Conservation (phyloP, 2,888 invertebrate genomes). For the Dynastes grantii region DNA sequence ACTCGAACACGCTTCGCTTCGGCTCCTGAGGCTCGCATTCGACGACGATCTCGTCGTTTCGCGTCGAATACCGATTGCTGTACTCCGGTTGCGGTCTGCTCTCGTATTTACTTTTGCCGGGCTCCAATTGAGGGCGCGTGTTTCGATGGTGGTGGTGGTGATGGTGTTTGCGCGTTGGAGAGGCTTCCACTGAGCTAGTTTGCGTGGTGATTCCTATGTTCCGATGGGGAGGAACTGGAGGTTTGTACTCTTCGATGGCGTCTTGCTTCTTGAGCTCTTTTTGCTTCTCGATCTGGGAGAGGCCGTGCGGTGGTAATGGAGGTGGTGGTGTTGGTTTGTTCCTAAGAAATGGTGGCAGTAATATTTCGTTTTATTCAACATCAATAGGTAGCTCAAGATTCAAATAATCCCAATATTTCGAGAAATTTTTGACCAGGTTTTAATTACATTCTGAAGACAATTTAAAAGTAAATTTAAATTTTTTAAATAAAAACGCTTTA, state of each 20-base stretch:
- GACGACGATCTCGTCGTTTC: constrained; percentile 52
- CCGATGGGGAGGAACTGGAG: constrained; percentile 91
- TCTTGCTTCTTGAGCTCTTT: constrained; percentile 55
- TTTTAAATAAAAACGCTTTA: too few species aligned
- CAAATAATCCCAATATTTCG: too few species aligned
- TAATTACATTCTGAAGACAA: too few species aligned
- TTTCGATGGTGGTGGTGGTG: constrained; percentile 71
- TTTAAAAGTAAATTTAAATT: too few species aligned
- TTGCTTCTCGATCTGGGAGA: constrained; percentile 61
- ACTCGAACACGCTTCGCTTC: constrained; percentile 70
- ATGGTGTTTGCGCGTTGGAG: constrained; percentile 66
- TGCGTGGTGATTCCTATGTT: constrained; percentile 71
- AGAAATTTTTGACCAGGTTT: too few species aligned
- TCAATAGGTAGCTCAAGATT: too few species aligned
- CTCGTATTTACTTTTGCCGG: constrained; percentile 29
- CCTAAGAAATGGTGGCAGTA: constrained; percentile 57
- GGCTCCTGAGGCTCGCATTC: constrained; percentile 55
- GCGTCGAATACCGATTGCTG: constrained; percentile 36
- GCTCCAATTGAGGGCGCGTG: constrained; percentile 60
- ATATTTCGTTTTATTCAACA: too few species aligned
- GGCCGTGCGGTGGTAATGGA: constrained; percentile 73
- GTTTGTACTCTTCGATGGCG: constrained; percentile 80
- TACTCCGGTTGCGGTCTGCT: constrained; percentile 39
- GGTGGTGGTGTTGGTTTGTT: constrained; percentile 69
- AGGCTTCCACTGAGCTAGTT: constrained; percentile 52